phyloP scores from a whole-genome alignment of 2,888 invertebrate species.

The Cenopis cana region DNA sequence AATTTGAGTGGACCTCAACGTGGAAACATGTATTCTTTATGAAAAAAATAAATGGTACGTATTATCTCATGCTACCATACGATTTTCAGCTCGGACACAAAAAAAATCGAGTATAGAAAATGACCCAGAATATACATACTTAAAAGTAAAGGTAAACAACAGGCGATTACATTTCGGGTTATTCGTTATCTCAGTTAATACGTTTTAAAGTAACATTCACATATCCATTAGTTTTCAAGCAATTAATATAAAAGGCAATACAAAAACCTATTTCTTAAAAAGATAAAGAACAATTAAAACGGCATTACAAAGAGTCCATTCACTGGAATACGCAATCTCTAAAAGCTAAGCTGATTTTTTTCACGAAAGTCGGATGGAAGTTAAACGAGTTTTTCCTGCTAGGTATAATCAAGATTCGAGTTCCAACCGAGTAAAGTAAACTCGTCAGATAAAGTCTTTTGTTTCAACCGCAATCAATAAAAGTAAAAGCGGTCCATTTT shows the following conservation, averaged over 20 bases:
- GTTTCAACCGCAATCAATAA: constrained; percentile 7
- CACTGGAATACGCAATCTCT: neutral
- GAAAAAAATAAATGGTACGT: too few species aligned
- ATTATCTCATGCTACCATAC: too few species aligned
- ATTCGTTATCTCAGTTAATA: too few species aligned
- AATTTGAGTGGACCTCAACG: too few species aligned
- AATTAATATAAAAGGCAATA: neutral
- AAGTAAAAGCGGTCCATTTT: neutral
- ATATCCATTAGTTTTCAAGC: too few species aligned
- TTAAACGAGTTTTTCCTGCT: constrained; percentile 28
- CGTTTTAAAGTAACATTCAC: too few species aligned
- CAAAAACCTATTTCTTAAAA: neutral
- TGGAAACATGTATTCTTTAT: too few species aligned
- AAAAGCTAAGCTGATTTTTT: constrained; percentile 18
- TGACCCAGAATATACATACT: too few species aligned
- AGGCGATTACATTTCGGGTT: too few species aligned
- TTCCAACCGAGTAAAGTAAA: constrained; percentile 21
- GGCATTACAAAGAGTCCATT: neutral
- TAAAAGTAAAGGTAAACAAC: too few species aligned
- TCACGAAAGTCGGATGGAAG: constrained; percentile 14
- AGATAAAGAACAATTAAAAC: neutral
- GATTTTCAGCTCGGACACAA: too few species aligned
- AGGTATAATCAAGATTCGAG: constrained; percentile 27
- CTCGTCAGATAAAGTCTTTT: constrained; percentile 9
- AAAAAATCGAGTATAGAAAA: too few species aligned